These are phyloP conservation scores for Eupithecia abbreviata DNA, from an alignment of 2,888 invertebrate species.

Conservation along the genomic window DNA sequence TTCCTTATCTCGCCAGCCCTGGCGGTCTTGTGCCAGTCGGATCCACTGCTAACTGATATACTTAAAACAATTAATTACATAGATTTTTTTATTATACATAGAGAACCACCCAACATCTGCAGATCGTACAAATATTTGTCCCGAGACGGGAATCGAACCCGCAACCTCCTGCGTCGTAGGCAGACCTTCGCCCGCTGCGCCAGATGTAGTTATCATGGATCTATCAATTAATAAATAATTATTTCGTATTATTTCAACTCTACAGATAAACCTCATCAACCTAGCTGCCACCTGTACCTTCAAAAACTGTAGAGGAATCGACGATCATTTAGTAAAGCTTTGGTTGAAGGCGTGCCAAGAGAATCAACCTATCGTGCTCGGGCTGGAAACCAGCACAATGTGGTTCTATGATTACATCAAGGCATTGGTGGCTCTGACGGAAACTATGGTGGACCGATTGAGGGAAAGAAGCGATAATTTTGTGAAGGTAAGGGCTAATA, in stretches of 20 bases:
- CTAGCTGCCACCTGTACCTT: conserved; percentile 61
- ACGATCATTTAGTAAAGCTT: conserved; percentile 51
- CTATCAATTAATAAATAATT: too few relatives aligned
- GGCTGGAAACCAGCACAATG: conserved; percentile 47
- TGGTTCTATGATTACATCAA: conserved; percentile 63
- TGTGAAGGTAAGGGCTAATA: conserved; percentile 54
- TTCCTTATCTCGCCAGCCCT: too few relatives aligned
- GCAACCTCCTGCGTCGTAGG: too few relatives aligned
- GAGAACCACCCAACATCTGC: too few relatives aligned
- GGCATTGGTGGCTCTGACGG: conserved; percentile 57
- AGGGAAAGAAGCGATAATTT: conserved; percentile 49
- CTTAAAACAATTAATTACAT: too few relatives aligned
- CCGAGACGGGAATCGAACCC: too few relatives aligned
- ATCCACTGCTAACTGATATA: too few relatives aligned
- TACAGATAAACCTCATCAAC: conserved; percentile 60
- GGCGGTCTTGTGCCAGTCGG: too few relatives aligned
- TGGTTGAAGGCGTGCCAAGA: conserved; percentile 65
- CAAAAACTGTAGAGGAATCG: conserved; percentile 49
- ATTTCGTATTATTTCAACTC: conserved; percentile 38
- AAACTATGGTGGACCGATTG: conserved; percentile 49
- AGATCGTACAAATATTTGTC: too few relatives aligned
- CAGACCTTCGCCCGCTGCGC: too few relatives aligned
- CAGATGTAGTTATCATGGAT: too few relatives aligned
- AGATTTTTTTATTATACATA: too few relatives aligned
- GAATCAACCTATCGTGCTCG: conserved; percentile 40